Base-by-base conservation (phyloP, 2,888 invertebrate genomes). In the Patella ulyssiponensis region DNA sequence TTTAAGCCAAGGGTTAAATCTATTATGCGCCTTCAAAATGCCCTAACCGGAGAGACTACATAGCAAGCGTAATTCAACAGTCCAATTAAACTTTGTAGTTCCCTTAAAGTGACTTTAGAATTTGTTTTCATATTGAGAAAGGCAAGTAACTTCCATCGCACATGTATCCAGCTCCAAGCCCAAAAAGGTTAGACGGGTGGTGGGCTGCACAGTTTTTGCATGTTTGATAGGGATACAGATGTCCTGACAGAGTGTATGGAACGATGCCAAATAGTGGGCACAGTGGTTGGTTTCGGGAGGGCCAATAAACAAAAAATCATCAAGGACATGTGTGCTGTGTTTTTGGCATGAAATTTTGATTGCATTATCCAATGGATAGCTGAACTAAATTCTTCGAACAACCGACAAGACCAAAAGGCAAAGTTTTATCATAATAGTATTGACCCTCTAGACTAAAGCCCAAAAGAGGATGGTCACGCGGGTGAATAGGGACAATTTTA, bases 1-100 rank as follows among this genome's bases (percentile, higher is more conserved):
- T 23, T 53, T 1, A 81, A 33, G 1, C 79, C 81, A 14, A 76
- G 74, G 33, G 81, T 79, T 15, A 83, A 73, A 69, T 83, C 79
- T 69, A 79, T 82, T 17, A 83, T 64, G 11, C 81, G 69, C 0
- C 83, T 69, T 23, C 81, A 51, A 78, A 82, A 83, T 27, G 79
- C 56, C 14, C 81, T 53, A 14, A 78, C 82, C 7, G 78, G 78
- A 4, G 44, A 9, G 20, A 82, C 73, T 2, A 78, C 80, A 23
- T 75, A 14, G 54, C n/a, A n/a, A n/a, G n/a, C n/a, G n/a, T n/a
- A n/a, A n/a, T n/a, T n/a, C n/a, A n/a, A 80, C 78, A 23, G 79
- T 79, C 70, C 80, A 80, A 69, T 79, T 78, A 1, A 82, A 27
- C 0, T 80, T 14, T 2, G 80, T 80, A 23, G 80, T 27, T 27